Base-by-base conservation (phyloP, 2,888 invertebrate species). In the Eretmocerus hayati region DNA sequence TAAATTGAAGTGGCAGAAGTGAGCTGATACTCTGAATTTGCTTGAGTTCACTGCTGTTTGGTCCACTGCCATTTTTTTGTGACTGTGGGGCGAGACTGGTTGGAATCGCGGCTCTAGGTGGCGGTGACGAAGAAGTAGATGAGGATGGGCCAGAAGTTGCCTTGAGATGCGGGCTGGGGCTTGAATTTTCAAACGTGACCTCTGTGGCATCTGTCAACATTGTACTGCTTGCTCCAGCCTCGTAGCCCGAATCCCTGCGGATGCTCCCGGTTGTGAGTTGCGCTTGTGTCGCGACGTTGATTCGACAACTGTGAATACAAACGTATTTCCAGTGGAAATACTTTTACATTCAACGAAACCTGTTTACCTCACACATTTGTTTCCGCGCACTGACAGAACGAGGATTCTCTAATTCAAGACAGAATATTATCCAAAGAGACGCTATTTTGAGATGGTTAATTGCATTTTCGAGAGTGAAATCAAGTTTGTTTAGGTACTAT, bases 141-240 rank as follows among this genome's bases (percentile, higher is more conserved):
- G 67, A 66, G 4, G 68, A 69, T 6, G 66, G 64, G 5, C 66
- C 66, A 18, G 69, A 68, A 15, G 69, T 70, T 16, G 71, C 69
- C 47, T 69, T 69, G 18, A 65, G 65, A 46, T 67, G 65, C 20
- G 69, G 69, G 51, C 67, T 68, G 9, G 67, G 69, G 49, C 69
- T 68, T 20, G 66, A 70, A 42, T 69, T 70, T 20, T 53, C 50
- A 1, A 46, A 26, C 1, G 44, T 53, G 4, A 46, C 21, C 18
- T 50, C 48, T 18, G 41, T 20, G 1, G 53, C 36, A 2, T 50
- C 50, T 13, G 39, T 64, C 5, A 65, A 56, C 38, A 64, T 52
- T 19, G 61, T 60, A 47, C 61, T 67, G 23, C 63, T 65, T 19
- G 66, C 62, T 2, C 63, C 67, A 2, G 63, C 63, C 30, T 69